These are phyloP conservation scores for Phyllostomus discolor DNA, from an alignment of 2,113 vertebrate species.

Conservation along the genomic window DNA sequence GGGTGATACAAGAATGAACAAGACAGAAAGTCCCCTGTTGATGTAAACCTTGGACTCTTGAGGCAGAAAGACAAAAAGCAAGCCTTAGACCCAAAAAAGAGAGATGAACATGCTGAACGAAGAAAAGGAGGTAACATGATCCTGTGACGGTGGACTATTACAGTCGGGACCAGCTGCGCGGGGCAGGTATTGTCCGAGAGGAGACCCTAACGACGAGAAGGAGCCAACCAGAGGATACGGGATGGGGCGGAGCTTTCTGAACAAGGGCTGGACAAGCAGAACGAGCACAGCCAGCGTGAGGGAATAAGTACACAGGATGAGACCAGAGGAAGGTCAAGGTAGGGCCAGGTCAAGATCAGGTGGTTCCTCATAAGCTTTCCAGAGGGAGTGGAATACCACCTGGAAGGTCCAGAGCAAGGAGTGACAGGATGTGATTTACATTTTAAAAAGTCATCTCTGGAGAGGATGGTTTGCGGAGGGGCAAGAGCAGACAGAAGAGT, in stretches of 20 bases:
- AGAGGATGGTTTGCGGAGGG: not conserved
- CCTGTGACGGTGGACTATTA: not conserved
- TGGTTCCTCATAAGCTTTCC: not conserved
- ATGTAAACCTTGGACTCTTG: not conserved
- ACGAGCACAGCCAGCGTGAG: not conserved
- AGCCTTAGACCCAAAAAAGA: not conserved
- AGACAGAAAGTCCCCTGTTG: not conserved
- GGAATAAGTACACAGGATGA: not conserved
- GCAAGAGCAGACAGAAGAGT: not conserved
- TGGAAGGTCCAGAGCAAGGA: not conserved
- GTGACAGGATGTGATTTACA: fast-evolving
- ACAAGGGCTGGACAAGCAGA: not conserved
- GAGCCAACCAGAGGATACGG: not conserved
- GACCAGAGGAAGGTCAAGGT: not conserved
- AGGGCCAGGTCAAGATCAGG: not conserved
- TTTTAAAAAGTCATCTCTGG: not conserved
- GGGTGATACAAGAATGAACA: not conserved
- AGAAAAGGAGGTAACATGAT: not conserved
- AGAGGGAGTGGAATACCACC: not conserved
- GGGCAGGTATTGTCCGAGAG: not conserved
- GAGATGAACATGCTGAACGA: not conserved
- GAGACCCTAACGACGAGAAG: not conserved
- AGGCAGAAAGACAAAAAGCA: not conserved
- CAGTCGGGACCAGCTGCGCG: not conserved
- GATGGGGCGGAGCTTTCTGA: not conserved